Percentiles rank a stretch among this genome's conserved stretches.
phyloP scores from a whole-genome alignment of 2,888 invertebrate species.

The Prosapia bicincta region DNA sequence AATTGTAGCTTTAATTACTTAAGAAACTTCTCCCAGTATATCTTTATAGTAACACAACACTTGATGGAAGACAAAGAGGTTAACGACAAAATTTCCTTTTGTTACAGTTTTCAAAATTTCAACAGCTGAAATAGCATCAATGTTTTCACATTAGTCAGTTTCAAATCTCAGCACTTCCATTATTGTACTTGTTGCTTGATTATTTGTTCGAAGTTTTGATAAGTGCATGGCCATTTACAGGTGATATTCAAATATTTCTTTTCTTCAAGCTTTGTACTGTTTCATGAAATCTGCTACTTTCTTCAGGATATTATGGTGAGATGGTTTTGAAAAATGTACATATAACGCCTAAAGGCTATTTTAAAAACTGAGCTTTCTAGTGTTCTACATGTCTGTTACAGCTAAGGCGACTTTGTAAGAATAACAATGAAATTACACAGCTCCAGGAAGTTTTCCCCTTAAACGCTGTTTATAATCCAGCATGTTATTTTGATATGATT shows the following conservation, averaged over 20 bases:
- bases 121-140: constrained; percentile 11
- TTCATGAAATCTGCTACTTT: no score
- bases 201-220: neutral
- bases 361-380: no score
- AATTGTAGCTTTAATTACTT: no score
- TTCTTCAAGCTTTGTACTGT: no score
- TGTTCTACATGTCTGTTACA: no score
- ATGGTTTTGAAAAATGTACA: no score
- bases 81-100: no score
- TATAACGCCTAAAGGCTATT: no score
- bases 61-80: neutral
- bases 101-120: constrained; percentile 11
- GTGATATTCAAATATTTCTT: no score
- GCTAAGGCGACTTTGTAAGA: neutral
- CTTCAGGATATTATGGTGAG: no score
- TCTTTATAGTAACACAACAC: no score
- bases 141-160: constrained; percentile 4
- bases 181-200: neutral
- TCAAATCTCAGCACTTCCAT: constrained; percentile 11
- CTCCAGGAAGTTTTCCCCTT: neutral
- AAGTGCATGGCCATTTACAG: neutral
- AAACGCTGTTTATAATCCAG: neutral
- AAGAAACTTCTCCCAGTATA: no score
- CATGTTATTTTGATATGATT: constrained; percentile 1
- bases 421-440: constrained; percentile 1